Percentiles rank a stretch among this genome's conserved stretches.
Evolutionary conservation across 2,888 invertebrate genomes (phyloP).

Genomic region (Sarcophaga rosellei): DNA sequence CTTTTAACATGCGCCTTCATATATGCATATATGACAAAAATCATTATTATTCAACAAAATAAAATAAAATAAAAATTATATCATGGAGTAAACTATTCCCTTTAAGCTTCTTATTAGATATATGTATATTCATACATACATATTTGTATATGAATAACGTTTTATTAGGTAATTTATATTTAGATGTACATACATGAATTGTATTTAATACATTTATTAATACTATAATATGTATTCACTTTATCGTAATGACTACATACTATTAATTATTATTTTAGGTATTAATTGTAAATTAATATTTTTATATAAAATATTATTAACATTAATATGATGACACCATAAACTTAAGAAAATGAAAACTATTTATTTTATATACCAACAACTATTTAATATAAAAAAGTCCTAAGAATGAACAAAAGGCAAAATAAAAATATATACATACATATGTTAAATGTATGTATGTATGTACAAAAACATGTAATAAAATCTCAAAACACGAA

Average conservation of each 20-base stretch:
- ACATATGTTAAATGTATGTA: slow-evolving; percentile 3
- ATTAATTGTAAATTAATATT: slow-evolving; percentile 56
- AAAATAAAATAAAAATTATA: neutral
- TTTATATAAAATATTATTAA: slow-evolving; percentile 20
- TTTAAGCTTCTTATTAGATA: neutral
- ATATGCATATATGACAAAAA: neutral
- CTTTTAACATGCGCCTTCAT: slow-evolving; percentile 14
- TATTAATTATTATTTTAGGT: slow-evolving; percentile 38
- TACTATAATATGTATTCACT: slow-evolving; percentile 30
- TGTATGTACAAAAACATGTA: slow-evolving; percentile 11
- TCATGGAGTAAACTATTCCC: neutral
- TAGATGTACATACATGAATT: slow-evolving; percentile 17
- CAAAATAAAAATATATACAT: neutral
- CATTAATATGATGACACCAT: neutral
- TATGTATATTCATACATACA: neutral
- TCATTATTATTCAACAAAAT: neutral
- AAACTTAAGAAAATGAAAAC: slow-evolving; percentile 42
- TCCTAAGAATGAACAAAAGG: slow-evolving; percentile 15
- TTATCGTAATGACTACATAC: slow-evolving; percentile 14
- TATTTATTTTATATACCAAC: slow-evolving; percentile 62
- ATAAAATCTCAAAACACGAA: neutral
- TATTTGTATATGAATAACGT: slow-evolving; percentile 4
- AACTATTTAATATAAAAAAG: slow-evolving; percentile 37
- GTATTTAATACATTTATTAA: slow-evolving; percentile 46
- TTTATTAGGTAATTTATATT: slow-evolving; percentile 23